phyloP scores from a whole-genome alignment of 1,140 invertebrate genomes.

The Tribolium madens region DNA sequence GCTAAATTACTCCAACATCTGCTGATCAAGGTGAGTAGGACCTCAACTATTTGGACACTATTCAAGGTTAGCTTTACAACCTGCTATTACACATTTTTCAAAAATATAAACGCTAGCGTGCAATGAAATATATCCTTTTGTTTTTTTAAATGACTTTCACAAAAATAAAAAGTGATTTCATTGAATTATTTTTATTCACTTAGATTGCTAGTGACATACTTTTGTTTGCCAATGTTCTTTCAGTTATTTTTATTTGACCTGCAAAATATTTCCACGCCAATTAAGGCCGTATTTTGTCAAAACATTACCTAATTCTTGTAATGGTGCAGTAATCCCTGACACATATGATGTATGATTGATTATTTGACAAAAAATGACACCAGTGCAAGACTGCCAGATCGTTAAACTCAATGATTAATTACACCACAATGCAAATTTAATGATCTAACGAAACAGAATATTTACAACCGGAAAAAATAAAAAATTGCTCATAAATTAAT shows the following conservation, averaged over 20 bases:
- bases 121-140: background rate
- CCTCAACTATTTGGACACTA: background rate
- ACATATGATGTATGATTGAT: background rate
- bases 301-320: background rate
- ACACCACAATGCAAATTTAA: background rate
- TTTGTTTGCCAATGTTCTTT: slow-evolving; percentile 9
- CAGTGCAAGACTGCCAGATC: background rate
- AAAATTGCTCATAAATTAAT: too few relatives aligned
- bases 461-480: background rate
- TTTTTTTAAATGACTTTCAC: background rate
- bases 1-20: background rate
- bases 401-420: background rate
- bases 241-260: background rate
- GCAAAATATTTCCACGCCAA: background rate
- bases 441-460: background rate
- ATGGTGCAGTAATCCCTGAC: background rate
- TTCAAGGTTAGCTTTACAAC: slow-evolving; percentile 19
- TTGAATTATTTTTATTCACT: slow-evolving; percentile 2
- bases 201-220: background rate
- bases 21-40: background rate
- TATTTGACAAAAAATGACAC: background rate
- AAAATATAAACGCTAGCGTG: slow-evolving; percentile 5
- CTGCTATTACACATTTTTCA: background rate
- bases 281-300: background rate
- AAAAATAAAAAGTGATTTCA: slow-evolving; percentile 31